Base-by-base conservation (phyloP, 2,797 vertebrate genomes). In the Premnoplex brunnescens region DNA sequence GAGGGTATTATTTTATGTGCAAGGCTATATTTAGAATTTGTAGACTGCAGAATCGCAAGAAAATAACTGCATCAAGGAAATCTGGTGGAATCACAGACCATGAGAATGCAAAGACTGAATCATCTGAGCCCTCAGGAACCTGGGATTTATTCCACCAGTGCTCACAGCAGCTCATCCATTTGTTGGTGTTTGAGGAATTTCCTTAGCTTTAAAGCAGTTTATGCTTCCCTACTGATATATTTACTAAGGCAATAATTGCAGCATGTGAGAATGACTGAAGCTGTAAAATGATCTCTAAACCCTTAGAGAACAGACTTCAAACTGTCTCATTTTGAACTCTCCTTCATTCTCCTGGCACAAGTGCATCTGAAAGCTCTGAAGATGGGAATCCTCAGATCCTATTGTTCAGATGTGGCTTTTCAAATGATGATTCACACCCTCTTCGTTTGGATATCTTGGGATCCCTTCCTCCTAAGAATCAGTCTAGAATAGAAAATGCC, bases 61-160 rank as follows among this genome's bases (percentile, higher is more conserved):
- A 97, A 97, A 96, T 94, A 96, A 84, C 88, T 96, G 84, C 95
- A 84, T 94, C 95, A 94, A 91, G 93, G 91, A 93, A 91, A 97
- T 95, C 94, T 94, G 74, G 80, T 95, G 97, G 95, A 93, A 76
- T 97, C 97, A 97, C 80, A 96, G 95, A 67, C 95, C 96, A 89
- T 96, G 93, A 92, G 91, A 95, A 96, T 94, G 88, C 93, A 94
- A 92, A 92, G 85, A 48, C 88, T 96, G 94, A 97, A 91, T 96
- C 94, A 96, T 55, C 55, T 2, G 4, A 96, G 80, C 84, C 93
- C 86, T 0, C 92, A 94, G 89, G 41, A 96, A n/a, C 84, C 76
- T 88, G 76, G 88, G 37, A 83, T 90, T 91, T 91, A 89, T 95
- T 88, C 92, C 95, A 88, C 43, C 18, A 26, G 34, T 36, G 59